Evolutionary conservation across 1,140 invertebrate genomes (phyloP), one percentile per base, ranked within the genome.

Genomic region (Condylostylus longicornis): DNA sequence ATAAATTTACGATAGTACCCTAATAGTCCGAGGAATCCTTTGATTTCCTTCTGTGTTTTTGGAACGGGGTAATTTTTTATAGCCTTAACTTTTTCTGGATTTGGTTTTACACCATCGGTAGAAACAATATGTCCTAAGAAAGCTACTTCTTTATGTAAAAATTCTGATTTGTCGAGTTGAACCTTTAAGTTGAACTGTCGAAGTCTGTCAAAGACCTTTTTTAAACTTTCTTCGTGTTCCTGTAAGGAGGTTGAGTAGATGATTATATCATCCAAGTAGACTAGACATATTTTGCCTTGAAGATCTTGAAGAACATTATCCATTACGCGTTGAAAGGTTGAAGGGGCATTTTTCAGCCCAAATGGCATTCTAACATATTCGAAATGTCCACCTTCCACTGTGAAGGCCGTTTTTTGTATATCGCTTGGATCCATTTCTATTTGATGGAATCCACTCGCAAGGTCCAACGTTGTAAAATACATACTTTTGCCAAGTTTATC

Each of bases 241-340:
- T 42, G 18, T 30, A 64, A 37, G 20, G 47, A 42, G 15, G 29
- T 43, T 2, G 47, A 45, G 33, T 45, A 58, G 27, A 60, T 46
- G 27, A 59, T 40, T 10, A 58, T 49, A 31, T 62, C 51, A 34
- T 62, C 53, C 10, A 55, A 30, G 35, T 62, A 60, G 12, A 57
- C 49, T 23, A 57, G 43, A 35, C 46, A 49, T 25, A 42, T 32
- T 36, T 41, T 47, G 21, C 48, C 47, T 42, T 49, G 44, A 38
- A 50, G 32, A 18, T 48, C 48, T 19, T 37, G 42, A 9, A 54
- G 42, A 19, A 51, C 44, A 14, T 27, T 40, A 39, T 69, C 49
- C 53, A 67, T 66, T n/a, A 54, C 38, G 15, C 54, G 32, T 50
- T 67, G 56, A 47, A 67, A 66, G 14, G 53, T 62, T 10, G 50